These are phyloP conservation scores for Scolopax bukidnonensis DNA, from an alignment of 2,797 vertebrate genomes.

Conservation along the genomic window DNA sequence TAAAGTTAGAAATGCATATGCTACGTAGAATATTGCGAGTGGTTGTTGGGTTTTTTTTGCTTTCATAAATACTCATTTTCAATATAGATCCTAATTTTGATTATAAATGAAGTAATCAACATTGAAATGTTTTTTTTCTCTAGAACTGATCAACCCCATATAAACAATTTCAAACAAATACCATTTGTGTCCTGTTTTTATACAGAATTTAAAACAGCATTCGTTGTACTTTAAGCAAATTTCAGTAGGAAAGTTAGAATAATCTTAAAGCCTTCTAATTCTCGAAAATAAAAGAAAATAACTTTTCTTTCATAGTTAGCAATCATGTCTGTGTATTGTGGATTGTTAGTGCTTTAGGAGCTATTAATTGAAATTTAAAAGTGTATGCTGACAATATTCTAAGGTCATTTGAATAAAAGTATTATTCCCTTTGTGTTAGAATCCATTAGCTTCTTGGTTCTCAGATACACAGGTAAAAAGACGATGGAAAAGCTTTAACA, in stretches of 20 bases:
- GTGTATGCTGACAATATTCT: neutral
- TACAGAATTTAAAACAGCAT: neutral
- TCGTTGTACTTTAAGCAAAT: neutral
- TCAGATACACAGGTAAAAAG: neutral
- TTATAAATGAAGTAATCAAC: neutral
- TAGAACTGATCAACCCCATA: neutral
- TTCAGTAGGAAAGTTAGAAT: neutral
- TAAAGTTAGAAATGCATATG: neutral
- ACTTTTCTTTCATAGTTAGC: neutral
- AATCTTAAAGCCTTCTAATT: neutral
- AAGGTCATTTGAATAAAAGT: neutral
- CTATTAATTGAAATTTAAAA: neutral
- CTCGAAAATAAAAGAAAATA: neutral
- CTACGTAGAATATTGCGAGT: neutral
- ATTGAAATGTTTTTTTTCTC: neutral
- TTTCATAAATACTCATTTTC: neutral
- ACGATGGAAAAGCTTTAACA: neutral
- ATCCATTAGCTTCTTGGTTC: neutral
- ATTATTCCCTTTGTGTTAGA: neutral
- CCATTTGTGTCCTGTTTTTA: neutral
- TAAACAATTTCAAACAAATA: neutral
- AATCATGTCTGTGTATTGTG: neutral
- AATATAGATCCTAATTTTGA: neutral
- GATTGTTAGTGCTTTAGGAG: neutral
- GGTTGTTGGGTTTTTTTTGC: fast-evolving